phyloP scores from a whole-genome alignment of 2,113 vertebrate genomes.

The Psilopsiagon aymara region DNA sequence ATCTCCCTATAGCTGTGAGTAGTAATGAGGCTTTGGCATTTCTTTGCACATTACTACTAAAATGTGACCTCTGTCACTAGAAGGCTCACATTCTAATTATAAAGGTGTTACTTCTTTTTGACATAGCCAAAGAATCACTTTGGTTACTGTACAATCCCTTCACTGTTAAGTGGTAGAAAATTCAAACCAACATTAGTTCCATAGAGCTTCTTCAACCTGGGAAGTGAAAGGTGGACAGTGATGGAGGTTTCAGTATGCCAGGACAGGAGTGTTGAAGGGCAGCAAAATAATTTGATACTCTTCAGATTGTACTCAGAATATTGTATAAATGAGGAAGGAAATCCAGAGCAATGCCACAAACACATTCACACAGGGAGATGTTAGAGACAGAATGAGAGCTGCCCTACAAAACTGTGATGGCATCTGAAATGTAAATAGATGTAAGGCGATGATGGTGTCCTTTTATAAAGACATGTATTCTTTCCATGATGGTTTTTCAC shows the following conservation, averaged over 20 bases:
- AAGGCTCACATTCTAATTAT: constrained; percentile 7
- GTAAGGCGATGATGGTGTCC: neutral
- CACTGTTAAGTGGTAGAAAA: neutral
- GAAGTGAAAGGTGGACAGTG: neutral
- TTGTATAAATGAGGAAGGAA: neutral
- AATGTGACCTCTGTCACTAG: neutral
- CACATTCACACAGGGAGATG: neutral
- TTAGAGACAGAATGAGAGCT: neutral
- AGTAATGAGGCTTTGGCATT: constrained; percentile 27
- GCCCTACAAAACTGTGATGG: neutral
- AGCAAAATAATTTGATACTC: neutral
- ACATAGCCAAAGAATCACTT: neutral
- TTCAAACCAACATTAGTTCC: neutral
- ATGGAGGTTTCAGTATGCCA: neutral
- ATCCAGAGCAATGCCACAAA: neutral
- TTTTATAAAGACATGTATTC: constrained; percentile 1
- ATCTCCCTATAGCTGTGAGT: neutral
- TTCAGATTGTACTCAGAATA: neutral
- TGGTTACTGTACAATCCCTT: neutral
- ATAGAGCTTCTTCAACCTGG: neutral
- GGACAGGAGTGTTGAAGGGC: neutral
- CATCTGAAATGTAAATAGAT: neutral
- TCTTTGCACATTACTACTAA: neutral
- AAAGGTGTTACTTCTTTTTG: constrained; percentile 5
- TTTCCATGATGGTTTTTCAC: neutral